Conservation (phyloP, 1,140 invertebrate genomes). For the Amphibalanus amphitrite region DNA sequence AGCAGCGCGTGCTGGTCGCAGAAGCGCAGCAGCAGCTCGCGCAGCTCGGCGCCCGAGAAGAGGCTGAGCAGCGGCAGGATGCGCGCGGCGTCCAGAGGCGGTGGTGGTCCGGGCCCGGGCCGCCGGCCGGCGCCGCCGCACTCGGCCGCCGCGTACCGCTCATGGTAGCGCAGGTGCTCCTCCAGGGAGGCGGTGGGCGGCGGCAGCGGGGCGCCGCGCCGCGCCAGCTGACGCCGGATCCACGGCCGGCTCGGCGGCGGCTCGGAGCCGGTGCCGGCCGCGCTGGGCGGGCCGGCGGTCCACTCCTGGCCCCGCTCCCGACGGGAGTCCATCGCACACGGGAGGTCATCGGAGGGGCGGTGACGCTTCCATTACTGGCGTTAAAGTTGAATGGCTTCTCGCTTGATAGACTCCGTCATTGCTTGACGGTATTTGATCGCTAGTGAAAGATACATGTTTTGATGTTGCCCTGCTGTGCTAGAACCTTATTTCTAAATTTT, state of each 20-base stretch:
- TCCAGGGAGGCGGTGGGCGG: background rate
- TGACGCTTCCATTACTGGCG: background rate
- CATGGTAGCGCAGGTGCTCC: background rate
- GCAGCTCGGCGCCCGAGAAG: background rate
- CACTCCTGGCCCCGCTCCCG: background rate
- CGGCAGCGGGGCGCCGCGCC: no score
- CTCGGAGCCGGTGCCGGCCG: background rate
- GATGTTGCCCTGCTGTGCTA: no score
- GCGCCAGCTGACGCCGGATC: background rate
- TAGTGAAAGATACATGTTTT: no score
- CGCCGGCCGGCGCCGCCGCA: constrained; percentile 21
- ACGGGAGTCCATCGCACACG: background rate
- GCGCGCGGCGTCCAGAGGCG: background rate
- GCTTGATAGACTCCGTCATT: no score
- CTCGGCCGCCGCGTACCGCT: background rate
- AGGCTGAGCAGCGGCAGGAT: background rate
- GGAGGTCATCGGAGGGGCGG: background rate
- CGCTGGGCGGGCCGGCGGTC: no score
- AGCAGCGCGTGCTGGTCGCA: background rate
- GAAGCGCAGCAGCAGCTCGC: background rate
- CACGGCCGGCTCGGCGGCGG: background rate
- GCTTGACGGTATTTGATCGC: no score
- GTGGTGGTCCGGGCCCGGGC: constrained; percentile 11
- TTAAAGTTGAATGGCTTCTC: no score
- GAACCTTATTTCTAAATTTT: no score